Conservation (phyloP, 2,797 vertebrate species). For the Linurgus olivaceus region DNA sequence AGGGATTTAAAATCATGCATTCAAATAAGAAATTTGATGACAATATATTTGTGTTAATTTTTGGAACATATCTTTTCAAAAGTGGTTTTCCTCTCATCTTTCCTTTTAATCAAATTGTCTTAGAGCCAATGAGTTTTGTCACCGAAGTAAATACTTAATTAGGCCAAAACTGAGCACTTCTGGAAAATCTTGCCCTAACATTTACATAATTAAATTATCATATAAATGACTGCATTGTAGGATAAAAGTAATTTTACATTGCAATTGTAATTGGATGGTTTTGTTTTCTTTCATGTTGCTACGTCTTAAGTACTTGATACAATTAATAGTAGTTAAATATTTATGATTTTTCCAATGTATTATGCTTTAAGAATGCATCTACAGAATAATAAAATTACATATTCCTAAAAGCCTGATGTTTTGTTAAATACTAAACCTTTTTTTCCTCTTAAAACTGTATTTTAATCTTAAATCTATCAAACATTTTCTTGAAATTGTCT, state of each 20-base stretch:
- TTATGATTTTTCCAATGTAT: background rate
- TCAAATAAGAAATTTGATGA: background rate
- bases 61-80: background rate
- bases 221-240: background rate
- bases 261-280: background rate
- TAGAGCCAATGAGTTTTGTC: background rate
- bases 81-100: background rate
- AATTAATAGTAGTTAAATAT: conserved; percentile 29
- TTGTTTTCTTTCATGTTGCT: background rate
- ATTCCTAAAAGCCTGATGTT: background rate
- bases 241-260: background rate
- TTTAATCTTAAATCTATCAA: background rate
- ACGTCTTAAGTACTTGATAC: background rate
- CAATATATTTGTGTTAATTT: background rate
- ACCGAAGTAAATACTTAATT: background rate
- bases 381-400: background rate
- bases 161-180: background rate
- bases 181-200: background rate
- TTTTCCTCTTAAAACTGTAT: background rate
- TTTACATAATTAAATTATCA: background rate
- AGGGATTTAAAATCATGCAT: background rate
- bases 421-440: background rate
- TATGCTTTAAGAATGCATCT: background rate
- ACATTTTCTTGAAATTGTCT: background rate
- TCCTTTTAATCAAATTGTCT: background rate